Conservation (phyloP, 30 jellyfish, hydroid and myxozoan genomes). For the Thelohanellus kitauei region DNA sequence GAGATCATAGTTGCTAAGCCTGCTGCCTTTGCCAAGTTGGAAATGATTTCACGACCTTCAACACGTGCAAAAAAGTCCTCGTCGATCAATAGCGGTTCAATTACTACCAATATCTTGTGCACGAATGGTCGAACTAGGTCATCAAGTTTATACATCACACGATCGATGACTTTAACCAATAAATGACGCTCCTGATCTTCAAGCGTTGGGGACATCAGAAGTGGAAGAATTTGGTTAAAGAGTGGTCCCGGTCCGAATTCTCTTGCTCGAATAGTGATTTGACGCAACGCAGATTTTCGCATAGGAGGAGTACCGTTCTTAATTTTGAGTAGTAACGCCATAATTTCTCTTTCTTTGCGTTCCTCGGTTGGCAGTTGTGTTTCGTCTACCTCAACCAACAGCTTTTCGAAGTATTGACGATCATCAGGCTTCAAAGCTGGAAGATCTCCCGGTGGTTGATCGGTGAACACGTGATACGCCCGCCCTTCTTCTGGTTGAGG, state of each 20-base stretch:
- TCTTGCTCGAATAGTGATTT: constrained; percentile 80
- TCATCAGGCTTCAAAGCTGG: constrained; percentile 95
- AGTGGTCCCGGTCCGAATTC: constrained; percentile 99
- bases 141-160: constrained; percentile 73
- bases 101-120: constrained; percentile 92
- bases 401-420: constrained; percentile 73
- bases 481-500: constrained; percentile 66
- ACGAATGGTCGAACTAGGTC: constrained; percentile 95
- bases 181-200: constrained; percentile 99
- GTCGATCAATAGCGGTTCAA: constrained; percentile 86
- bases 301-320: constrained; percentile 98
- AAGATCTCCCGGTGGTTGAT: constrained; percentile 89
- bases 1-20: constrained; percentile 97
- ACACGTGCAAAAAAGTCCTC: constrained; percentile 98
- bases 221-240: constrained; percentile 77
- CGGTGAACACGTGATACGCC: constrained; percentile 52
- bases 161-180: constrained; percentile 81
- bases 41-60: constrained; percentile 92
- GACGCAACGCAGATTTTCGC: constrained; percentile 99
- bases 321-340: constrained; percentile 58
- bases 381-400: constrained; percentile 81
- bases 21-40: constrained; percentile 97
- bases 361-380: constrained; percentile 70
- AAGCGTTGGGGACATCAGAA: constrained; percentile 94
- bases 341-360: constrained; percentile 75